Percentiles rank a stretch among this genome's conserved stretches.
Conservation (phyloP, 2,888 invertebrate species). For the Leucophora obtusa region DNA sequence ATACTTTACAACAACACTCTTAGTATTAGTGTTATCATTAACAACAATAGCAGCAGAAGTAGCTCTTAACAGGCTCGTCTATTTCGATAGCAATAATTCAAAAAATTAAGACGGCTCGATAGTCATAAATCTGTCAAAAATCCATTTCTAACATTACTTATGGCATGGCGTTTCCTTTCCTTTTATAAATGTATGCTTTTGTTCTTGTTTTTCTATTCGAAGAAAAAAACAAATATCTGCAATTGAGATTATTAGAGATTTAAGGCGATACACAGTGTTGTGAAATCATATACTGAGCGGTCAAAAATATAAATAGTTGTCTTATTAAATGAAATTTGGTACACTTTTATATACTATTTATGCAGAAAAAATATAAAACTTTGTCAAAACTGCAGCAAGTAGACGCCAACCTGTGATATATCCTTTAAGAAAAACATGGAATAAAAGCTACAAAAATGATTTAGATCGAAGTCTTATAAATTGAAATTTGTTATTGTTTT, state of each 20-base stretch:
- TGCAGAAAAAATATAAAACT: too few relatives aligned
- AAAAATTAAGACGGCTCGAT: constrained; percentile 78
- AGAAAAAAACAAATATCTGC: constrained; percentile 38
- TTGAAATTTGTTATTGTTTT: too few relatives aligned
- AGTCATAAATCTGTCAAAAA: constrained; percentile 79
- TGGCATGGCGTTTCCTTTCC: constrained; percentile 62
- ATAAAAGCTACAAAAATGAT: too few relatives aligned
- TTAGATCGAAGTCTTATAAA: too few relatives aligned
- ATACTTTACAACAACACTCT: constrained; percentile 10
- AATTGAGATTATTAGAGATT: constrained; percentile 67
- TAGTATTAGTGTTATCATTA: constrained; percentile 40
- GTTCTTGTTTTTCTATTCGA: constrained; percentile 36
- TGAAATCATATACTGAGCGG: too few relatives aligned
- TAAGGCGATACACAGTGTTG: constrained; percentile 39
- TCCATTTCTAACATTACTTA: constrained; percentile 78
- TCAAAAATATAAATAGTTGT: too few relatives aligned
- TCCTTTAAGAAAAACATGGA: too few relatives aligned
- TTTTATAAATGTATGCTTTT: constrained; percentile 25
- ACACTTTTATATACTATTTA: too few relatives aligned
- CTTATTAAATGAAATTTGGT: too few relatives aligned
- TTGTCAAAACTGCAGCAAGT: too few relatives aligned
- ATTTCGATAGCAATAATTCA: constrained; percentile 79
- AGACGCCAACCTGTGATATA: too few relatives aligned
- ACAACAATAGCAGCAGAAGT: constrained; percentile 46
- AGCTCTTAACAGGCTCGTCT: constrained; percentile 69